Percentiles rank a stretch among this genome's conserved stretches.
These are phyloP conservation scores for Gadus macrocephalus DNA, from an alignment of 2,113 vertebrate genomes.

Conservation along the genomic window DNA sequence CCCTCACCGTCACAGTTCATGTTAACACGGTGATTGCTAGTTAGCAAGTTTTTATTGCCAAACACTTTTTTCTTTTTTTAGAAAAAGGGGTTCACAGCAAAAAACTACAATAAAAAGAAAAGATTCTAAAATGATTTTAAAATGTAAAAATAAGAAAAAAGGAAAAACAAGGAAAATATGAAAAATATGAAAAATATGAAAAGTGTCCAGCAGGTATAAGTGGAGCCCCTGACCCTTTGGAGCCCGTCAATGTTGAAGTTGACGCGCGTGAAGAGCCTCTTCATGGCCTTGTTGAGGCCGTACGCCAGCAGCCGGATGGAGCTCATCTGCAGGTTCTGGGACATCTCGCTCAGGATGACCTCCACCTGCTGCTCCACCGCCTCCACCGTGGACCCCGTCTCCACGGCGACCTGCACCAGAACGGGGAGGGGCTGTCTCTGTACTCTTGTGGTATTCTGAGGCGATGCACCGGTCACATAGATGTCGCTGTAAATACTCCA, in stretches of 20 bases:
- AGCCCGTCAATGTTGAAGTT: slow-evolving; percentile 92
- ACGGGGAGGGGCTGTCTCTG: neutral
- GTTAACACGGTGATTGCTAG: too few species aligned
- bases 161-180: neutral
- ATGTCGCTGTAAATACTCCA: too few species aligned
- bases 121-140: neutral
- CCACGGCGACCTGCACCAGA: slow-evolving; percentile 74
- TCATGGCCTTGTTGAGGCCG: slow-evolving; percentile 85
- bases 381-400: slow-evolving; percentile 74
- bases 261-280: slow-evolving; percentile 83
- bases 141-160: too few species aligned
- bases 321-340: slow-evolving; percentile 85
- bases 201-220: neutral
- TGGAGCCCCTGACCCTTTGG: slow-evolving; percentile 68
- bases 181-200: neutral
- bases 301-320: slow-evolving; percentile 85
- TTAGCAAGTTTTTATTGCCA: too few species aligned
- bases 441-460: too few species aligned
- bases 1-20: too few species aligned
- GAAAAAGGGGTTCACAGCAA: neutral
- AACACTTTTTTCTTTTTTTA: too few species aligned
- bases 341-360: slow-evolving; percentile 88
- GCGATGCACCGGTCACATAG: too few species aligned
- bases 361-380: slow-evolving; percentile 77
- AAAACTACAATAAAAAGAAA: neutral